Base-by-base conservation (phyloP, 2,888 invertebrate species). In the Nomada ruficornis region DNA sequence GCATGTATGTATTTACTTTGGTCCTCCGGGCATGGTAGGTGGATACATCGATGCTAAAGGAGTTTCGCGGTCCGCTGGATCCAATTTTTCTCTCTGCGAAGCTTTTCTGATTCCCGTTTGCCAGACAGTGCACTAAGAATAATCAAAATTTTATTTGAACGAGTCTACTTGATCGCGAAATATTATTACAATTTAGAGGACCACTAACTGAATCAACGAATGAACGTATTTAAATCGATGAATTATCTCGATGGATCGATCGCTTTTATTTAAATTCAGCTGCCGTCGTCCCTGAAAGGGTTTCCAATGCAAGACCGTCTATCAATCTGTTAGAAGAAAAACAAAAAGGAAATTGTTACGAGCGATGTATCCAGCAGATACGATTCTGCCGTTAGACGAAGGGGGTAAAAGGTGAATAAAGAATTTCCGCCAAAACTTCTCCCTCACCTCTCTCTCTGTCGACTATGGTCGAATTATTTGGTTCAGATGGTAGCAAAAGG, bases 361-460 rank as follows among this genome's bases (percentile, higher is more conserved):
- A 81, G 60, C 75, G 87, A 89, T 85, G 68, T 75, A 60, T 79
- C 69, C 80, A 15, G 29, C 60, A 80, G 80, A 81, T 80, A 85
- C 72, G 80, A 63, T 84, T 76, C 65, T 69, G 50, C 18, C 70
- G 15, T 44, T 54, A 7, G 20, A 79, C 59, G 70, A 73, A 67
- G 26, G 67, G 72, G 65, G 74, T 57, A 59, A 78, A 13, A 23
- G 29, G 13, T 13, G 75, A 57, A 77, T 80, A 83, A 82, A 87
- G 85, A 88, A 90, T 90, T 91, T 89, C 89, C 85, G 89, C 90
- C 82, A 91, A 86, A 89, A 84, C 47, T 69, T 84, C 74, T 68
- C 83, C 70, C 75, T 78, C 36, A 26, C 7, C 36, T 5, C 36
- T 7, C 36, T 36, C 36, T 36, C 7, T 5, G 63, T 65, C 68